Base-by-base conservation (phyloP, 2,888 invertebrate species). In the Pyrocoelia pectoralis region DNA sequence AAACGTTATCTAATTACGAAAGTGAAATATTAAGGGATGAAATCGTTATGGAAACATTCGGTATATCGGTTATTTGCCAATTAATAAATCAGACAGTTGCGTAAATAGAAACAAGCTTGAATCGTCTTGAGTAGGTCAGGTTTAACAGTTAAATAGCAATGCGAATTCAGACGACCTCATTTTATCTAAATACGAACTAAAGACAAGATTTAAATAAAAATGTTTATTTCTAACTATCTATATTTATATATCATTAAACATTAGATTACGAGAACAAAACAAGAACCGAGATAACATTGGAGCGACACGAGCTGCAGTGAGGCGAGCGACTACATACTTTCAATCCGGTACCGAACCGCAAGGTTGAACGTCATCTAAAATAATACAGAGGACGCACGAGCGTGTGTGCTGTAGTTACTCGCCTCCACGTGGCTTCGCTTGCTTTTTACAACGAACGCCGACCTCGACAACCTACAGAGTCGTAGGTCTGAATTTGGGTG, bases 381-480 rank as follows among this genome's bases (percentile, higher is more conserved):
- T 46, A 10, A 33, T 74, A 78, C 77, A 74, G 78, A 72, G 77
- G 76, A 80, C 81, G 84, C 86, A 86, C 86, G 86, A 85, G 86
- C 83, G 77, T 28, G 40, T 14, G 46, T 51, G 61, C 79, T 81
- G 65, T 74, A 77, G 81, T 82, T 76, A 74, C 71, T 75, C 77
- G 82, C 84, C 84, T 82, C 83, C 84, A 84, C 84, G 84, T 82
- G 83, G 79, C 75, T 73, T 70, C 72, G 76, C 70, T 71, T 72
- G 75, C 73, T 78, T 80, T 80, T 83, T 82, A 80, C 81, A 82
- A 82, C 83, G 85, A 85, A 83, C 85, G 83, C 84, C 85, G 86
- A 86, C 86, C 86, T 86, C 85, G 84, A 81, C 85, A 86, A 86
- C 84, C 81, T 82, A 80, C 75, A 83, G 81, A 83, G 83, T 82